Evolutionary conservation across 1,140 invertebrate species (phyloP), one percentile per base, ranked within the genome.

Genomic region (Vollenhovia emeryi): DNA sequence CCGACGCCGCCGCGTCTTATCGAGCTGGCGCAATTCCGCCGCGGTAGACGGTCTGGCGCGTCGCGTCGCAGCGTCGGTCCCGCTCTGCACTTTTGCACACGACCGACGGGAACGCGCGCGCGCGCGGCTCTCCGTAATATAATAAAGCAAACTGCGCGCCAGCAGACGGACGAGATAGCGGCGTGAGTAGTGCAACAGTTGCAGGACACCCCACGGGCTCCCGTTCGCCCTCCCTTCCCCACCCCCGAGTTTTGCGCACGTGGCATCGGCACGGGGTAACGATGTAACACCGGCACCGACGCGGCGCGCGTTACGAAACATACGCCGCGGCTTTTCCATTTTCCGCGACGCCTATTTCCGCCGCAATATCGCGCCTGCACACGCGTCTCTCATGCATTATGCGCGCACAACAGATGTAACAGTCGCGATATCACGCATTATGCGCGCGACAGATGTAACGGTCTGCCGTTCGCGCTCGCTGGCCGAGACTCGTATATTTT

Each of bases 381-480:
- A 73, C 85, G 73, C 78, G 75, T 50, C 36, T 76, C 59, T 83
- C 86, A 92, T 92, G 89, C 79, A 92, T 93, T 91, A 93, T 92
- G 92, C 91, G 91, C 83, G 79, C 66, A 71, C 86, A 86, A 92
- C 91, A 76, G 80, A 89, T 62, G 85, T 82, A 82, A 82, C 78
- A 45, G 66, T 71, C 85, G 78, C 85, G 90, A 92, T 90, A 91
- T 89, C 74, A 75, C 78, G 86, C 86, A 90, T 91, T 91, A 92
- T 90, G 87, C 90, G 85, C 85, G 86, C 87, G 89, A 90, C 92
- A 93, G 91, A 93, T 93, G 92, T 90, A 87, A 73, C 88, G 78
- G 86, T 84, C 86, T 86, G 90, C 88, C 79, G 87, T 62, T 59
- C 48, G 59, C 24, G 40, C 68, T 73, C 74, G 57, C 86, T 45